These are phyloP conservation scores for Cherax destructor DNA, from an alignment of 1,140 invertebrate genomes.

Conservation along the genomic window DNA sequence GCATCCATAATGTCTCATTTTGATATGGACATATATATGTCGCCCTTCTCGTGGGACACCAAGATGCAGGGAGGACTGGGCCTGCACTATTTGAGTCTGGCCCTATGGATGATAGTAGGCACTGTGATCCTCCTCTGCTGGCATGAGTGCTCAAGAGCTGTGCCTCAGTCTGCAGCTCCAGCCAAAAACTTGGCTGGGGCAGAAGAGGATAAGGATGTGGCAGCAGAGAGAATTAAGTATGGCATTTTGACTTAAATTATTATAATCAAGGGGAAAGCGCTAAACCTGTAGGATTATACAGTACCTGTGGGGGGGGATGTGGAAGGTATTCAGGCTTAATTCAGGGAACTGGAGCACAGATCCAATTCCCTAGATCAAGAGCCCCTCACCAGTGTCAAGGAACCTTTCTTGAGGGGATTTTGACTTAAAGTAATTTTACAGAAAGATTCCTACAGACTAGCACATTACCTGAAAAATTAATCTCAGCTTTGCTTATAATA, in stretches of 20 bases:
- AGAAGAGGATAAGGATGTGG: slow-evolving; percentile 47
- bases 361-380: too few species aligned
- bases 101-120: slow-evolving; percentile 10
- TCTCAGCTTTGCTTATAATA: too few species aligned
- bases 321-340: too few species aligned
- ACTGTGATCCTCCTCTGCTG: background rate
- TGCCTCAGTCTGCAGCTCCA: background rate
- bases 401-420: too few species aligned
- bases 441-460: too few species aligned
- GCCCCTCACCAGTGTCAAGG: too few species aligned
- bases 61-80: slow-evolving; percentile 31
- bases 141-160: background rate
- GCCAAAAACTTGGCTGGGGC: background rate
- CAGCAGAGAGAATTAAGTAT: slow-evolving; percentile 52
- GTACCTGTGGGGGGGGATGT: too few species aligned
- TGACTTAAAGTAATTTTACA: too few species aligned
- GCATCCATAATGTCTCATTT: slow-evolving; percentile 41
- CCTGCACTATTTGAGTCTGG: slow-evolving; percentile 17
- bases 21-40: slow-evolving; percentile 32
- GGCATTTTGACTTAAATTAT: background rate
- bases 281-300: too few species aligned
- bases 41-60: slow-evolving; percentile 34
- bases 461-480: too few species aligned
- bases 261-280: too few species aligned
- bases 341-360: too few species aligned